Evolutionary conservation across 2,797 vertebrate genomes (phyloP).

Genomic region (Hemibagrus guttatus): DNA sequence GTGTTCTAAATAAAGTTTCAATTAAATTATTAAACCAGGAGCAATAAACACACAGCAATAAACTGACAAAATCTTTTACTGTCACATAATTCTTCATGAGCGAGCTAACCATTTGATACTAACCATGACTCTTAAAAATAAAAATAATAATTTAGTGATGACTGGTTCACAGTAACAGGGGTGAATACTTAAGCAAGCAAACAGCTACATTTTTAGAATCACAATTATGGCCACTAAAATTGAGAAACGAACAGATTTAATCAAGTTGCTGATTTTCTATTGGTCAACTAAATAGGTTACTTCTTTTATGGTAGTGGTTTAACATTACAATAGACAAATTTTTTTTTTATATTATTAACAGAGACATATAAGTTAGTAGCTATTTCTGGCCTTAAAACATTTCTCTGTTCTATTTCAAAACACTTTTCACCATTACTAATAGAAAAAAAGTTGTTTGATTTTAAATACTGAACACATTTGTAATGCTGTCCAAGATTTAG

Average conservation of each 20-base stretch:
- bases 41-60: background rate
- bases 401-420: background rate
- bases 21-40: background rate
- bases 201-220: background rate
- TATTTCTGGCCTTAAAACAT: background rate
- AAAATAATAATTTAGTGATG: no score
- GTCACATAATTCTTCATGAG: background rate
- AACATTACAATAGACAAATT: background rate
- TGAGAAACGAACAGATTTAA: background rate
- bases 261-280: background rate
- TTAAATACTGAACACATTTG: conserved; percentile 20
- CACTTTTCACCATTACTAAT: background rate
- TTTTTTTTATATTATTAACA: background rate
- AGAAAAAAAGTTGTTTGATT: background rate
- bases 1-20: background rate
- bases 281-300: background rate
- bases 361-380: background rate
- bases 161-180: background rate
- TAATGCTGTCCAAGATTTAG: conserved; percentile 10
- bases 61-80: background rate
- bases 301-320: background rate
- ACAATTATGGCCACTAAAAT: no score
- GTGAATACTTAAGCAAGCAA: background rate
- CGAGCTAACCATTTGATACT: background rate
- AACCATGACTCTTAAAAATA: background rate